Evolutionary conservation across 2,113 vertebrate species (phyloP), one percentile per base, ranked within the genome.

Genomic region (Bos indicus): DNA sequence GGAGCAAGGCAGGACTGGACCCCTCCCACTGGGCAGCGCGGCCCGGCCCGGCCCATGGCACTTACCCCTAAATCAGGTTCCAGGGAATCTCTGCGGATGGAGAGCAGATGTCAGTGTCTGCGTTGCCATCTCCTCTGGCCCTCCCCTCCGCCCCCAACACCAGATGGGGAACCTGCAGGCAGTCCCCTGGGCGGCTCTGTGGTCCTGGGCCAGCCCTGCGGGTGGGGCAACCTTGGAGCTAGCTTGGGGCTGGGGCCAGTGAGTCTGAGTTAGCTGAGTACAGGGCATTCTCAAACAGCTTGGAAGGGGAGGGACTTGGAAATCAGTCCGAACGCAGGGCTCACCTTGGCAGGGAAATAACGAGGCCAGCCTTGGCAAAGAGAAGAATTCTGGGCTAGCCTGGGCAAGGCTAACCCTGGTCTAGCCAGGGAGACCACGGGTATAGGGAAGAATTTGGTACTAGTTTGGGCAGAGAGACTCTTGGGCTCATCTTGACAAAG

Each of bases 61-160:
- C 99, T 99, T 98, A 99, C 99, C 98, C 94, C 97, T 23, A 96
- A 94, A 3, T 98, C 98, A 0, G 98, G 80, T 1, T 99, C 99
- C 1, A 84, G 98, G 8, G 98, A 98, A 5, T 99, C 99, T 84
- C 99, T 99, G 97, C 2, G 64, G 88, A n/a, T 25, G 51, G 81
- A 92, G 54, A 85, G 86, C 1, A 40, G 40, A 60, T 2, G 25
- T 25, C 0, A 36, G 6, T 0, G 7, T 96, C 16, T 95, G 95
- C 3, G 8, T 6, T 2, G 0, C 33, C 3, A 7, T 5, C 36
- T 33, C 43, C 26, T 1, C 11, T 17, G 21, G 40, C 5, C 43
- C 91, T n/a, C 12, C 16, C 14, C 36, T 30, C 78, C 0, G 14
- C 64, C 52, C 54, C 64, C 57, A 26, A 23, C 74, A 30, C 25